A percentile compares a stretch with the other conserved stretches of the same genome.
Conservation (phyloP, 2,888 invertebrate species). For the Tanypteryx hageni region DNA sequence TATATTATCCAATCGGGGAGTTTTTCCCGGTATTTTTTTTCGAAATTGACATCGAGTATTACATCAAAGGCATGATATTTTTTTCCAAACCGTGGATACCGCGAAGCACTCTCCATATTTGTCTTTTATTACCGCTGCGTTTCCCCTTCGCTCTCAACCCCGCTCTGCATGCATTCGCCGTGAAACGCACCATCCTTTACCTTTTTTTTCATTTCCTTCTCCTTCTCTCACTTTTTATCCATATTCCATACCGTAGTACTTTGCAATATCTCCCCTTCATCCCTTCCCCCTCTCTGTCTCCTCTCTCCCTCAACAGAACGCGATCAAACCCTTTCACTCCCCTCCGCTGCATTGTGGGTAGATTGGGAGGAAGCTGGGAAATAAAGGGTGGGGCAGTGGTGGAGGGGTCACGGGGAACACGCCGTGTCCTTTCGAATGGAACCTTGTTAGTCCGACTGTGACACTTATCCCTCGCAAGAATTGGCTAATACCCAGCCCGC, state of each 20-base stretch:
- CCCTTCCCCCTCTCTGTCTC: background rate
- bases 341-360: background rate
- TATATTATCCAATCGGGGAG: background rate
- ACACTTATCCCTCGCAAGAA: constrained; percentile 41
- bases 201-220: background rate
- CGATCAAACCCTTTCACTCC: background rate
- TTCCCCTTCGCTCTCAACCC: background rate
- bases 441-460: constrained; percentile 42
- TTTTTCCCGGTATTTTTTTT: background rate
- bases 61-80: background rate
- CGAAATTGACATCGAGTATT: background rate
- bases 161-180: background rate
- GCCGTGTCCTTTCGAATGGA: constrained; percentile 38
- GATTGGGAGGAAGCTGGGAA: background rate
- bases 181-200: background rate
- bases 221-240: background rate
- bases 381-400: background rate
- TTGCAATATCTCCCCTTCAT: background rate
- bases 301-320: background rate
- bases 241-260: too few species aligned
- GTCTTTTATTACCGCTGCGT: background rate
- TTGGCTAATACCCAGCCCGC: constrained; percentile 33
- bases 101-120: background rate
- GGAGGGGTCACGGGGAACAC: background rate
- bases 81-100: background rate